Conservation (phyloP, 2,888 invertebrate genomes). For the Automeris io region DNA sequence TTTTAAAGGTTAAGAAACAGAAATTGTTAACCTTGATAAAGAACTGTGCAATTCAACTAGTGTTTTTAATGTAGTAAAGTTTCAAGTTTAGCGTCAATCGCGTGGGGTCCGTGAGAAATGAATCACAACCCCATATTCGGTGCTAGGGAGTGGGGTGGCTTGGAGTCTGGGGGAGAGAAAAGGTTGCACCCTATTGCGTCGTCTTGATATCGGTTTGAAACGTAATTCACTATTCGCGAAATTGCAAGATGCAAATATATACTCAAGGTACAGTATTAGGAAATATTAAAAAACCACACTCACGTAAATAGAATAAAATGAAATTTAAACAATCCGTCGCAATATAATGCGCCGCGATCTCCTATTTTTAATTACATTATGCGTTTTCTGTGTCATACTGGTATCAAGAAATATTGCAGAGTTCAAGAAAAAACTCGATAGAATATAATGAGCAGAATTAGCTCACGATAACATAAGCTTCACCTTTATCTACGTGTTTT, state of each 20-base stretch:
- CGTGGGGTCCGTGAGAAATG: constrained; percentile 68
- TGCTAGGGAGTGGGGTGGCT: constrained; percentile 54
- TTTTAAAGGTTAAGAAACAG: constrained; percentile 4
- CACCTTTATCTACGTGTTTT: no score
- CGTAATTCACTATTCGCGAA: constrained; percentile 49
- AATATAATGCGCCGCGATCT: no score
- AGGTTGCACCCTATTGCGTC: constrained; percentile 61
- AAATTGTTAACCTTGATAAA: constrained; percentile 4
- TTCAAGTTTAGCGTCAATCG: constrained; percentile 47
- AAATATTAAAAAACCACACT: no score
- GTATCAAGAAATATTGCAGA: no score
- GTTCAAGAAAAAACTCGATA: no score
- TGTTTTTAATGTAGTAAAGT: constrained; percentile 38
- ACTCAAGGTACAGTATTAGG: constrained; percentile 2
- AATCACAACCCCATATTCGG: constrained; percentile 75
- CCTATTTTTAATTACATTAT: no score
- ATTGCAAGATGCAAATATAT: constrained; percentile 21
- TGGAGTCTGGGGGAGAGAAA: constrained; percentile 44
- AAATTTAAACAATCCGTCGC: no score
- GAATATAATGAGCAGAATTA: no score
- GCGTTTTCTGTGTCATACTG: no score
- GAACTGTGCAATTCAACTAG: constrained; percentile 3
- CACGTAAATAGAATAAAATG: no score
- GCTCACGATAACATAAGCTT: no score
- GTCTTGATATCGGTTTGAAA: constrained; percentile 66